These are phyloP conservation scores for Monodelphis domestica DNA, from an alignment of 2,797 vertebrate genomes.

Conservation along the genomic window DNA sequence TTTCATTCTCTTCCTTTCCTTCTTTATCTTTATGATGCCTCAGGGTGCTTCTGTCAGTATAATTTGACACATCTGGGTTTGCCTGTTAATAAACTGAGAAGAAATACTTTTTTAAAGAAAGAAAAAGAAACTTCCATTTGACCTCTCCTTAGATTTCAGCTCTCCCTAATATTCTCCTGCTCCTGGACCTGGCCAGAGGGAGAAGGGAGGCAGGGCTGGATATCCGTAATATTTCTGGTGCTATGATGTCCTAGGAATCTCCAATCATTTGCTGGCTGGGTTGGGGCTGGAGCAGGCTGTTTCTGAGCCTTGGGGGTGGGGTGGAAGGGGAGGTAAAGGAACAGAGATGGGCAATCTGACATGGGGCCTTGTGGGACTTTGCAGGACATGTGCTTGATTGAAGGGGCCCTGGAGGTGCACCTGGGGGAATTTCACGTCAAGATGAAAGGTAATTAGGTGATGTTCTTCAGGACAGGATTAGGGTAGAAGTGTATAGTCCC, in stretches of 20 bases:
- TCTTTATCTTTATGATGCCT: not conserved
- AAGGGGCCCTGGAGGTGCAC: constrained; percentile 93
- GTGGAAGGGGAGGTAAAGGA: not conserved
- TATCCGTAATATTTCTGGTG: not conserved
- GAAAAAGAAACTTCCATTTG: not conserved
- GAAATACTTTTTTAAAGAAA: not conserved
- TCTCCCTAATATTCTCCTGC: not conserved
- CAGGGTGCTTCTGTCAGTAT: not conserved
- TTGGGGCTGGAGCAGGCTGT: not conserved
- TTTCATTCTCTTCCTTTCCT: not conserved
- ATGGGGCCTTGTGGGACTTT: constrained; percentile 47
- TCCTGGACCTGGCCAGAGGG: not conserved
- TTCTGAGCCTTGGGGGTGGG: not conserved
- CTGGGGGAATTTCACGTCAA: constrained; percentile 95
- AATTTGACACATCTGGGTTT: not conserved
- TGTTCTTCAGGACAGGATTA: not conserved
- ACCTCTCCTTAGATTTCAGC: not conserved
- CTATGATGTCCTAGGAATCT: not conserved
- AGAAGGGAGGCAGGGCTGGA: not conserved
- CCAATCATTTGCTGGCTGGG: not conserved
- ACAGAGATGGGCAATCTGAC: not conserved
- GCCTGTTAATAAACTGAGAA: not conserved
- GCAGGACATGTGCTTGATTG: constrained; percentile 96
- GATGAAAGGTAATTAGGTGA: constrained; percentile 92
- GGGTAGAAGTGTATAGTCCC: too few species aligned